These are phyloP conservation scores for Conomelus anceps DNA, from an alignment of 2,888 invertebrate species.

Conservation along the genomic window DNA sequence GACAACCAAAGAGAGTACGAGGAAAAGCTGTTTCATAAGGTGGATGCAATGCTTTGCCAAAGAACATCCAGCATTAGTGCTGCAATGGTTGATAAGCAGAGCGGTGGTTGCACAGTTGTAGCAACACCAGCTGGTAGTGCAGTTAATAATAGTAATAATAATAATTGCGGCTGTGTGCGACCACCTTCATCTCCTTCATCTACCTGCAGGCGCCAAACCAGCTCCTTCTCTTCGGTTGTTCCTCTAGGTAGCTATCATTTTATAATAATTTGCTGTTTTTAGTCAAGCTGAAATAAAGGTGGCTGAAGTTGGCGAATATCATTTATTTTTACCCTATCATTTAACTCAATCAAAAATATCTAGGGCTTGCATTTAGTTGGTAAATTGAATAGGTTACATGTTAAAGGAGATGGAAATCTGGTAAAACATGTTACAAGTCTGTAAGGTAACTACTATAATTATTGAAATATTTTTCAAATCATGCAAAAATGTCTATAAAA, in stretches of 20 bases:
- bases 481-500: too few species aligned
- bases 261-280: too few species aligned
- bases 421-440: too few species aligned
- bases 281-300: too few species aligned
- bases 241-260: not conserved
- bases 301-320: too few species aligned
- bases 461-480: too few species aligned
- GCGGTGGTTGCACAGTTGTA: not conserved
- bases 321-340: too few species aligned
- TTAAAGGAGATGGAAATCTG: too few species aligned
- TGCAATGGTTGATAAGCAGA: not conserved
- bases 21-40: conserved; percentile 64
- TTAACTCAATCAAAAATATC: too few species aligned
- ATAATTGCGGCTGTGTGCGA: not conserved
- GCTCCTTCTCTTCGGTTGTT: not conserved
- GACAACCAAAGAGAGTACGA: conserved; percentile 80
- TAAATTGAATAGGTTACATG: too few species aligned
- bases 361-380: too few species aligned
- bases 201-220: not conserved
- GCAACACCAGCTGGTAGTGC: not conserved
- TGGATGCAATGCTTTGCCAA: conserved; percentile 54
- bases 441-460: too few species aligned
- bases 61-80: conserved; percentile 32
- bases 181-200: not conserved
- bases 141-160: not conserved